Evolutionary conservation across 2,888 invertebrate genomes (phyloP).

Genomic region (Drosophila neotestacea): DNA sequence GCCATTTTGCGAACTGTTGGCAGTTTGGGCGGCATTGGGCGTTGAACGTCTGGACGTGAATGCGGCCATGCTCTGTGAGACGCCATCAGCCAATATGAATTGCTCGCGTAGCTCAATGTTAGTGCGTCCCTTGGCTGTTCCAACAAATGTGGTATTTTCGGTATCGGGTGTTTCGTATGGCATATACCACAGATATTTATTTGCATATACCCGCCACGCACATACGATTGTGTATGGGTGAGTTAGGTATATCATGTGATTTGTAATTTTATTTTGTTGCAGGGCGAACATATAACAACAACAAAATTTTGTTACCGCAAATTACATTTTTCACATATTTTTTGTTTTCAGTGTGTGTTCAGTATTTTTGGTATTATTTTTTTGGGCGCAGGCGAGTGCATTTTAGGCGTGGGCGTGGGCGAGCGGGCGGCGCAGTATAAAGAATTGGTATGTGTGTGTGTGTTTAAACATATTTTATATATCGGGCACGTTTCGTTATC

Average conservation of each 20-base stretch:
- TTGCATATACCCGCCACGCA: constrained; percentile 27
- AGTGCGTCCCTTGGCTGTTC: constrained; percentile 98
- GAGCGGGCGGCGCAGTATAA: constrained; percentile 56
- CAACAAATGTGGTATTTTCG: constrained; percentile 49
- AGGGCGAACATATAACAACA: constrained; percentile 74
- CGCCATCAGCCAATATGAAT: constrained; percentile 99
- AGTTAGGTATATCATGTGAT: constrained; percentile 20
- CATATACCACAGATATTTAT: constrained; percentile 28
- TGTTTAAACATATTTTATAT: constrained; percentile 17
- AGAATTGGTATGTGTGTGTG: constrained; percentile 22
- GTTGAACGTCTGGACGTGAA: constrained; percentile 98
- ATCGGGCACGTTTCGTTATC: constrained; percentile 74
- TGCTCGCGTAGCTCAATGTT: constrained; percentile 99
- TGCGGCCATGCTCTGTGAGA: constrained; percentile 99
- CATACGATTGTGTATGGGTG: constrained; percentile 22
- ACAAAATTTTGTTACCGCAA: constrained; percentile 75
- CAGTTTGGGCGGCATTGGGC: constrained; percentile 88
- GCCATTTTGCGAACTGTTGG: constrained; percentile 86
- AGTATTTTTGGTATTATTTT: constrained; percentile 40
- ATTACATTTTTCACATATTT: constrained; percentile 43
- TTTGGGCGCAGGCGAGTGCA: constrained; percentile 68
- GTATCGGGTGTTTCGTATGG: constrained; percentile 6
- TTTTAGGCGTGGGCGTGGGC: constrained; percentile 58
- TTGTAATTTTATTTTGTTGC: constrained; percentile 46
- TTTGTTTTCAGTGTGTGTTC: constrained; percentile 39